These are phyloP conservation scores for Calypte anna DNA, from an alignment of 2,113 vertebrate genomes.

Conservation along the genomic window DNA sequence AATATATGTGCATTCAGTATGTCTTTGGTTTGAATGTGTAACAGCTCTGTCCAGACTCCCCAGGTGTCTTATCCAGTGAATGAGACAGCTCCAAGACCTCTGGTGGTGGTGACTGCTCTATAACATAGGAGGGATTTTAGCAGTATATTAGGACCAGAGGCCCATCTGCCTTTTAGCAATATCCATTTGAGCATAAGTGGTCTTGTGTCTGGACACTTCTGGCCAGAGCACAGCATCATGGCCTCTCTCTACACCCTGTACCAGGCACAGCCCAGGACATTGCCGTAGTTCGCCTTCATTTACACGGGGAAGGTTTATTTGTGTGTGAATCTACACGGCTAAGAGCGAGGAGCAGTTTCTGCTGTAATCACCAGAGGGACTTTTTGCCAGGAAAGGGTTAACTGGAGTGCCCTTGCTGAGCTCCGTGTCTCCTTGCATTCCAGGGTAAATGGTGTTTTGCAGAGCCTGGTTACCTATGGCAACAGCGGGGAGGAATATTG, in stretches of 20 bases:
- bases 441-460: constrained; percentile 84
- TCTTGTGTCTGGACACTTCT: neutral
- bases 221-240: neutral
- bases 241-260: neutral
- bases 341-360: neutral
- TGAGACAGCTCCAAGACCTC: neutral
- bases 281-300: neutral
- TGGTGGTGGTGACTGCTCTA: neutral
- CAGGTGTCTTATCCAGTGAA: neutral
- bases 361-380: neutral
- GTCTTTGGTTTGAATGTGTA: neutral
- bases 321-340: neutral
- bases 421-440: constrained; percentile 79
- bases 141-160: neutral
- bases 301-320: neutral
- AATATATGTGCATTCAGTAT: neutral
- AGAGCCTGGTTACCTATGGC: constrained; percentile 81
- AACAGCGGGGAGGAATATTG: constrained; percentile 79
- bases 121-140: neutral
- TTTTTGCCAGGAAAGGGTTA: constrained; percentile 74
- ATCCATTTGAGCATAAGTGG: neutral
- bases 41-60: neutral
- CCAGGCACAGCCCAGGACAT: neutral
- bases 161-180: neutral
- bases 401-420: constrained; percentile 74